Evolutionary conservation across 2,888 invertebrate species (phyloP).

Genomic region (Sphaeridia pumilis): DNA sequence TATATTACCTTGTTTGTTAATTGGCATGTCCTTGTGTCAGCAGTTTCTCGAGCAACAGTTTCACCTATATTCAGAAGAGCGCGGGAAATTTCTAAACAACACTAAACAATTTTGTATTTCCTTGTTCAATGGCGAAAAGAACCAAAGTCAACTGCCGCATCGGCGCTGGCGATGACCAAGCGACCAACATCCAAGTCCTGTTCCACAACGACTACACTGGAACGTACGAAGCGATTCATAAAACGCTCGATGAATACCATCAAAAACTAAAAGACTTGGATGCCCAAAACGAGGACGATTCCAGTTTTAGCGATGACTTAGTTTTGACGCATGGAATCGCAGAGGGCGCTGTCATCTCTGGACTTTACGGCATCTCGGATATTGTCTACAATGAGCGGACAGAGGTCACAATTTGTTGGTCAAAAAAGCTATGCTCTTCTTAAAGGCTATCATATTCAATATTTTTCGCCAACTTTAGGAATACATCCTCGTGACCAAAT

Average conservation of each 20-base stretch:
- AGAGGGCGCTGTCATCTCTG: conserved; percentile 23
- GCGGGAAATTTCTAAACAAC: no score
- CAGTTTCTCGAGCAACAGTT: no score
- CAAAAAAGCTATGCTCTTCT: not conserved
- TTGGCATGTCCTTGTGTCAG: no score
- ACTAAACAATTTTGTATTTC: no score
- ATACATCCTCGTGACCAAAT: conserved; percentile 28
- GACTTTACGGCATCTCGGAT: conserved; percentile 32
- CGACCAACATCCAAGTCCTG: conserved; percentile 10
- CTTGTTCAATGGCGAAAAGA: not conserved
- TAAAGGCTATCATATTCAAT: not conserved
- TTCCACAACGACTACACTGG: conserved; percentile 17
- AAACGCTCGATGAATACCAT: conserved; percentile 22
- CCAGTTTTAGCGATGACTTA: conserved; percentile 30
- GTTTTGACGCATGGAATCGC: conserved; percentile 32
- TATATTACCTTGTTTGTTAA: no score
- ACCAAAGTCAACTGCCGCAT: no score
- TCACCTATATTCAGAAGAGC: no score
- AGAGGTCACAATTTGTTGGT: conserved; percentile 8
- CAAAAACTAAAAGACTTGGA: conserved; percentile 21
- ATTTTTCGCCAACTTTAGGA: conserved; percentile 19
- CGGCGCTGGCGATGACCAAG: not conserved
- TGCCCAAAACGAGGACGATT: conserved; percentile 25
- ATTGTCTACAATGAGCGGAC: conserved; percentile 28
- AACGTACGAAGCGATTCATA: conserved; percentile 26